Evolutionary conservation across 2,113 vertebrate species (phyloP), one percentile per base, ranked within the genome.

Genomic region (Eleginops maclovinus): DNA sequence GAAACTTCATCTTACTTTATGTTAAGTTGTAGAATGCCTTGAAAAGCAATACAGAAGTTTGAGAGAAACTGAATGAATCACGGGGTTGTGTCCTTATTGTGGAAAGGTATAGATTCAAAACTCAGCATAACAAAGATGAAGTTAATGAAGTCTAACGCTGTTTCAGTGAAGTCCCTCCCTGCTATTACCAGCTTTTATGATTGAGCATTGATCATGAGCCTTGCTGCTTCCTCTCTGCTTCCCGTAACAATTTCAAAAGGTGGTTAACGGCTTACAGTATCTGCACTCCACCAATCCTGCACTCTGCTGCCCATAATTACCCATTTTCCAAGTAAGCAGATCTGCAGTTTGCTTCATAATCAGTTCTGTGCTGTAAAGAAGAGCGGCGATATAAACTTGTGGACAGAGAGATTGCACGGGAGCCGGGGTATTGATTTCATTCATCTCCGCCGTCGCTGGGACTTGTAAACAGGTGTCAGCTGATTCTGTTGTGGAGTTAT

Each of bases 401-500:
- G 74, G 81, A 66, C 2, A 5, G 72, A 72, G 72, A 69, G 68
- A 70, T 78, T 83, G 71, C 77, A 40, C 63, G 3, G 72, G 69
- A 88, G 84, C 75, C 58, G 7, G 9, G 5, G 73, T 86, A 90
- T 91, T 79, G 90, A 90, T 90, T 91, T 69, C 73, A 91, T 83
- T 75, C 74, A 72, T 83, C 78, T 82, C 41, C n/a, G 12, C 78
- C 49, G 22, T 12, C 24, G 83, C 78, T 53, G 78, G 72, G 56
- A 78, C 56, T 88, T 87, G 86, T 88, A 88, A 88, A 88, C 86
- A 87, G 84, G 90, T 89, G 84, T 83, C 67, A 54, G 74, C 77
- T 77, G 76, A 83, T 83, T 73, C 64, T 71, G 71, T 69, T 40
- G 72, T 26, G 56, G 59, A 75, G 69, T 82, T 9, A 77, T 71